Evolutionary conservation across 2,797 vertebrate species (phyloP).

Genomic region (Phoeniculus purpureus): DNA sequence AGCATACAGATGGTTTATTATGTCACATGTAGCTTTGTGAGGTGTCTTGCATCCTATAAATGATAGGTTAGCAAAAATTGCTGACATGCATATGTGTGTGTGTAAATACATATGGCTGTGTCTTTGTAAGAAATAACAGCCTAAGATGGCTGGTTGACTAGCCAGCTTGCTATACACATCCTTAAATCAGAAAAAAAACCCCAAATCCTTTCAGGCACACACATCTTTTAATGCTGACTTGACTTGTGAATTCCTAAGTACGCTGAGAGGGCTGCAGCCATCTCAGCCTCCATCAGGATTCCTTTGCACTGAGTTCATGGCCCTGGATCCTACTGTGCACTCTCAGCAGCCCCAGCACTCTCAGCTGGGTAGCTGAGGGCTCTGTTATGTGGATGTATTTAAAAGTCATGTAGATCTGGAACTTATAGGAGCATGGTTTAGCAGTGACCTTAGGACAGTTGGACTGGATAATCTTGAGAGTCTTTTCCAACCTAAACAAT

Average conservation of each 20-base stretch:
- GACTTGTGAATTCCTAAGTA: not conserved
- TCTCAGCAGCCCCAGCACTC: not conserved
- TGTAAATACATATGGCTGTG: slow-evolving; percentile 24
- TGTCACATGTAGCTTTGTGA: not conserved
- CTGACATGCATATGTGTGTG: not conserved
- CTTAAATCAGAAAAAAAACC: not conserved
- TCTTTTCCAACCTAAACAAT: no score
- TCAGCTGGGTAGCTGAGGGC: fast-evolving
- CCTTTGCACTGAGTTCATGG: fast-evolving
- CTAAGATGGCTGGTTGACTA: not conserved
- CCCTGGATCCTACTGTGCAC: not conserved
- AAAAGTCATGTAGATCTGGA: no score
- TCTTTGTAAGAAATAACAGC: not conserved
- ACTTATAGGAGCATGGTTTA: no score
- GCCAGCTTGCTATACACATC: not conserved
- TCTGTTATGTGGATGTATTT: not conserved
- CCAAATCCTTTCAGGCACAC: not conserved
- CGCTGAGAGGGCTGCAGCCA: not conserved
- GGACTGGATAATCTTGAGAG: no score
- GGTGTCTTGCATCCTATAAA: not conserved
- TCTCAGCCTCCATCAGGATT: not conserved
- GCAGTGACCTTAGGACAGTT: no score
- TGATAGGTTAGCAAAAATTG: slow-evolving; percentile 1
- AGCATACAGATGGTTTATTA: not conserved
- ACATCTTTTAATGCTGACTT: not conserved